phyloP scores from a whole-genome alignment of 92 coral and sea anemone species.

The Muricea muricata region DNA sequence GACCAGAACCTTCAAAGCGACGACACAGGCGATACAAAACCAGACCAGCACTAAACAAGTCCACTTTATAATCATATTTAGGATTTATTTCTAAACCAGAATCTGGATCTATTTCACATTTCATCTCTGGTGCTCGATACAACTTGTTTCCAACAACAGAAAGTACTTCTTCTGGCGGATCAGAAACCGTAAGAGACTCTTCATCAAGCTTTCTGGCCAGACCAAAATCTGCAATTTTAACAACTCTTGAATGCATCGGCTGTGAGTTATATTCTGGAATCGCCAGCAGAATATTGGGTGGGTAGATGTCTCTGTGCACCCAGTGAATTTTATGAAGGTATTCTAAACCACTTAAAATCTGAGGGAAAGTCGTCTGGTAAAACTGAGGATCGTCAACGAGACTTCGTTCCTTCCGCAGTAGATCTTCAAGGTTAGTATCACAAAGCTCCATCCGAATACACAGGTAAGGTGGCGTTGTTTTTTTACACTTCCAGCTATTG shows the following conservation, averaged over 20 bases:
- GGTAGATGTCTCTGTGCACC: constrained; percentile 5
- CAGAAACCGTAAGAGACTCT: neutral
- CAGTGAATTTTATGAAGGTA: neutral
- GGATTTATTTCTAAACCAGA: too few species aligned
- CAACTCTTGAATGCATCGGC: neutral
- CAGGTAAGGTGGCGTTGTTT: neutral
- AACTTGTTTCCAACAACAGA: constrained; percentile 8
- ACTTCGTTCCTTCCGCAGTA: neutral
- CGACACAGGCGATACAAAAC: constrained; percentile 6
- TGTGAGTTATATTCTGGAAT: neutral
- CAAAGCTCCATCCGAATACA: constrained; percentile 3
- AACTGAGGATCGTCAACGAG: neutral
- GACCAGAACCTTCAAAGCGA: neutral
- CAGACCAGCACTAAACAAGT: constrained; percentile 7
- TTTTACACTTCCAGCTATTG: neutral
- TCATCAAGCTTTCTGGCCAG: constrained; percentile 1
- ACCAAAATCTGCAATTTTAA: constrained; percentile 10
- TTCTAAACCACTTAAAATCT: constrained; percentile 1
- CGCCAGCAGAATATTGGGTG: neutral
- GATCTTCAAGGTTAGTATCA: neutral
- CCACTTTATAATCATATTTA: constrained; percentile 1
- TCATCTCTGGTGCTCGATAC: constrained; percentile 2
- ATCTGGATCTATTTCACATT: neutral
- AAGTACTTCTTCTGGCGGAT: neutral
- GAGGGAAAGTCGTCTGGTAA: neutral